These are phyloP conservation scores for Cylas formicarius DNA, from an alignment of 1,140 invertebrate species.

Conservation along the genomic window DNA sequence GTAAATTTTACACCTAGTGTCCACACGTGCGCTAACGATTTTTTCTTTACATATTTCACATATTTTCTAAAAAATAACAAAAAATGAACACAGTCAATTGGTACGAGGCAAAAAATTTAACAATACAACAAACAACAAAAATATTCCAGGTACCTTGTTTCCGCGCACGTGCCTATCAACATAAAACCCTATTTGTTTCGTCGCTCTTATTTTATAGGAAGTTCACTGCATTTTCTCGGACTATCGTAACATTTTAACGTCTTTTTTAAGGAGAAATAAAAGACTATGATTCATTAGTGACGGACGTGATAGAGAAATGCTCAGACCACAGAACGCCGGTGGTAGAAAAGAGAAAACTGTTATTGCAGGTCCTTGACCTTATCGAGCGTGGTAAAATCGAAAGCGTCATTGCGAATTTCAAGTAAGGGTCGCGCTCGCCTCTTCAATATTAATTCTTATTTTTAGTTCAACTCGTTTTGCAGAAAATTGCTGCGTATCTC, in stretches of 20 bases:
- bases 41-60: conserved; percentile 8
- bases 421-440: conserved; percentile 35
- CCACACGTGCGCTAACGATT: neutral
- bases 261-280: conserved; percentile 34
- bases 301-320: conserved; percentile 35
- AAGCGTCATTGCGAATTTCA: conserved; percentile 49
- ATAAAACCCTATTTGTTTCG: too few species aligned
- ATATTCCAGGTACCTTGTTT: too few species aligned
- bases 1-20: neutral
- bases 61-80: too few species aligned
- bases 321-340: conserved; percentile 35
- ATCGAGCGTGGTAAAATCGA: conserved; percentile 45
- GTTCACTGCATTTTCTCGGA: neutral
- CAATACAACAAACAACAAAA: too few species aligned
- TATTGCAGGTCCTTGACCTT: conserved; percentile 42
- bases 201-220: too few species aligned
- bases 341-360: conserved; percentile 33
- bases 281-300: conserved; percentile 43
- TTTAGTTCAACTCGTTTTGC: conserved; percentile 18
- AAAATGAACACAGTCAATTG: too few species aligned
- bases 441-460: conserved; percentile 11
- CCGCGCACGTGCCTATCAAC: too few species aligned
- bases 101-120: too few species aligned
- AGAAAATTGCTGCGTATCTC: conserved; percentile 67
- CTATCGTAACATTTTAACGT: conserved; percentile 4